Evolutionary conservation across 2,888 invertebrate species (phyloP).

Genomic region (Amblyjoppa fuscipennis): DNA sequence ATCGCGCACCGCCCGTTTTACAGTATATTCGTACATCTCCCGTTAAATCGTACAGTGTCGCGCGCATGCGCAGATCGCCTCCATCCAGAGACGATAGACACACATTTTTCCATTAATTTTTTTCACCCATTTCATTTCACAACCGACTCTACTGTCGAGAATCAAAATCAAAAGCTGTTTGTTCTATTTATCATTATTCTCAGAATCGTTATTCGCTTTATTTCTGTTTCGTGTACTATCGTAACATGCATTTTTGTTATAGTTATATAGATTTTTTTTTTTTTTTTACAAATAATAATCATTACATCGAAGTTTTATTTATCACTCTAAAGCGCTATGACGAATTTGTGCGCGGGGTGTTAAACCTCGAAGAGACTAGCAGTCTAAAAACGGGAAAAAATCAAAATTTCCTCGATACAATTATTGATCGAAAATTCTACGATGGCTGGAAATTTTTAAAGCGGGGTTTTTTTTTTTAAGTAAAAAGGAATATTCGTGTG

Average conservation of each 20-base stretch:
- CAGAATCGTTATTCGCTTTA: conserved; percentile 26
- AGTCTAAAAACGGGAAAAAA: not conserved
- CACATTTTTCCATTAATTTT: not conserved
- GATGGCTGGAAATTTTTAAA: not conserved
- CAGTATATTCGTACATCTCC: conserved; percentile 19
- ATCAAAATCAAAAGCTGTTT: not conserved
- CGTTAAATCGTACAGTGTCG: conserved; percentile 2
- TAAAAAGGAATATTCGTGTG: not conserved
- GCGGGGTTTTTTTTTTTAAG: not conserved
- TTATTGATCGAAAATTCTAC: not conserved
- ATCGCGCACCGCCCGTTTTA: conserved; percentile 3
- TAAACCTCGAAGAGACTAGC: not conserved
- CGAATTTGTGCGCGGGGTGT: not conserved
- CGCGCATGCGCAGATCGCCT: conserved; percentile 4
- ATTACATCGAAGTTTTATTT: conserved; percentile 47
- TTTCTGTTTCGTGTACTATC: conserved; percentile 32
- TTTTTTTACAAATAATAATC: conserved; percentile 58
- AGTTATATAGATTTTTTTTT: conserved; percentile 23
- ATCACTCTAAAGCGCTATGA: not conserved
- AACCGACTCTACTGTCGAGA: not conserved
- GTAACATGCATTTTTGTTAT: conserved; percentile 59
- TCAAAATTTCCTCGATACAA: not conserved
- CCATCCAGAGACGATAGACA: not conserved
- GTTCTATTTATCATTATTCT: conserved; percentile 32
- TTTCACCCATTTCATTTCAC: not conserved